phyloP scores from a whole-genome alignment of 1,140 invertebrate genomes.

The Belonocnema kinseyi region DNA sequence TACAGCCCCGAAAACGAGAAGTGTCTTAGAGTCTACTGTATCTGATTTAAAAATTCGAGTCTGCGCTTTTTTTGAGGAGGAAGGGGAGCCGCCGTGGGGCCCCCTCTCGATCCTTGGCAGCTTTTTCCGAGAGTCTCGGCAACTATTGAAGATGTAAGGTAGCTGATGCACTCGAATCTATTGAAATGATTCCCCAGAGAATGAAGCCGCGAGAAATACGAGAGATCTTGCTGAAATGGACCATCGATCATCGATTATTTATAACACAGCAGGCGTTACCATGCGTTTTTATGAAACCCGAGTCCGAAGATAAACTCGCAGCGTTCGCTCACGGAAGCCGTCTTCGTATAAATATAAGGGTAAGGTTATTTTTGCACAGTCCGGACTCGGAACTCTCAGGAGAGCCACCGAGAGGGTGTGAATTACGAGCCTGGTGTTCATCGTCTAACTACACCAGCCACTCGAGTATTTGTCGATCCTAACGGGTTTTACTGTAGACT shows the following conservation, averaged over 20 bases:
- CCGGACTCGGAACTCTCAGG: neutral
- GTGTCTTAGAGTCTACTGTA: no score
- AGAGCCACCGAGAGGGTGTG: slow-evolving; percentile 6
- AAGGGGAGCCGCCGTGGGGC: no score
- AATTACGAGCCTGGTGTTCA: slow-evolving; percentile 2
- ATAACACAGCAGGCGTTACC: slow-evolving; percentile 22
- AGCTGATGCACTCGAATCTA: neutral
- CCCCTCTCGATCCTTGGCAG: no score
- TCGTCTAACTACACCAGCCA: no score
- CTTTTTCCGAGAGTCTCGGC: no score
- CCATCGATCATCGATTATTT: slow-evolving; percentile 29
- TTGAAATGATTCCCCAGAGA: slow-evolving; percentile 17
- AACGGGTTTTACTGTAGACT: neutral
- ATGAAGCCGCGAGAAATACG: neutral
- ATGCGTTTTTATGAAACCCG: slow-evolving; percentile 21
- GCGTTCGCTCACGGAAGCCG: neutral
- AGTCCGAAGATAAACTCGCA: slow-evolving; percentile 2
- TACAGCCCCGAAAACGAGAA: no score
- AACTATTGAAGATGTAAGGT: no score
- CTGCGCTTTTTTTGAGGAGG: no score
- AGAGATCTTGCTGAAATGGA: neutral
- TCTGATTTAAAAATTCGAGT: no score
- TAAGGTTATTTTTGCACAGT: neutral
- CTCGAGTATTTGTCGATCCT: slow-evolving; percentile 23
- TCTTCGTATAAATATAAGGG: neutral